A percentile compares a stretch with the other conserved stretches of the same genome.
Conservation (phyloP, 2,888 invertebrate species). For the Campaea margaritaria region DNA sequence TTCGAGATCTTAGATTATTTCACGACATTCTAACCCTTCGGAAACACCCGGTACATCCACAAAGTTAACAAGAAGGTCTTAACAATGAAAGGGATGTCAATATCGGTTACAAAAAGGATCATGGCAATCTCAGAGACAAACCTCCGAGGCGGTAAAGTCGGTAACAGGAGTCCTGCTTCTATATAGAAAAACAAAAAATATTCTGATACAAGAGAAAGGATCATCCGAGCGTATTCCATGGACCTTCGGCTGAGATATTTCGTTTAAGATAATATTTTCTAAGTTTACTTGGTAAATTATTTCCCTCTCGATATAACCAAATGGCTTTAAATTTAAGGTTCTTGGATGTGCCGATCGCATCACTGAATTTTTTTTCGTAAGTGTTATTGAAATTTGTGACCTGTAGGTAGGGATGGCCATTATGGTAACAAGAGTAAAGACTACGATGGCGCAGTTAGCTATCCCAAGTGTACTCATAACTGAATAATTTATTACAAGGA, state of each 20-base stretch:
- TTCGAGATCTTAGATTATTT: conserved; percentile 15
- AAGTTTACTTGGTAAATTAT: neutral
- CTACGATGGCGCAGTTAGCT: too few relatives aligned
- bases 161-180: conserved; percentile 22
- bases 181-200: conserved; percentile 30
- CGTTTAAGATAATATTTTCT: conserved; percentile 1
- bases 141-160: conserved; percentile 29
- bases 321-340: too few relatives aligned
- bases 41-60: conserved; percentile 19
- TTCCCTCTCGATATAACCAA: too few relatives aligned
- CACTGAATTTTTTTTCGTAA: too few relatives aligned
- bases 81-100: conserved; percentile 33
- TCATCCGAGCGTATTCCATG: conserved; percentile 26
- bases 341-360: too few relatives aligned
- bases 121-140: conserved; percentile 31
- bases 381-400: too few relatives aligned
- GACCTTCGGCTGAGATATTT: conserved; percentile 2
- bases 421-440: too few relatives aligned
- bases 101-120: conserved; percentile 34
- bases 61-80: conserved; percentile 30
- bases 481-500: too few relatives aligned
- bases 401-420: too few relatives aligned
- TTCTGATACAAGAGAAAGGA: conserved; percentile 30
- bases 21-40: conserved; percentile 13
- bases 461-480: too few relatives aligned